Base-by-base conservation (phyloP, 2,797 vertebrate species). In the Thunnus albacares region DNA sequence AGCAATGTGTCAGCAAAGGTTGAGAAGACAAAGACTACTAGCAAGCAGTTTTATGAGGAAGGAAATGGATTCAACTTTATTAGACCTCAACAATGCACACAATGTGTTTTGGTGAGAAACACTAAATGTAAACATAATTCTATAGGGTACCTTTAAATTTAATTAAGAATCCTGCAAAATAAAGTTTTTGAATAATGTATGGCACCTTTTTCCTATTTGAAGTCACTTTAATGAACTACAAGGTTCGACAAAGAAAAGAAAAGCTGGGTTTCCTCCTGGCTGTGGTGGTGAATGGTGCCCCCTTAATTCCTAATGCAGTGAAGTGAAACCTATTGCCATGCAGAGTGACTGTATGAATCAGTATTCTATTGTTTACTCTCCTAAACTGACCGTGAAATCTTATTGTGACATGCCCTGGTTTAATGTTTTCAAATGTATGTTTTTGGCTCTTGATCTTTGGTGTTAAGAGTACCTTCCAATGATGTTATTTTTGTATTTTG, bases 291-390 rank as follows among this genome's bases (percentile, higher is more conserved):
- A 51, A 20, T 20, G 47, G 17, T 51, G 7, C 18, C 47, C 47
- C 47, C 47, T 18, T 17, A 18, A 49, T 49, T 49, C 18, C 47
- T 7, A 1, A 49, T 7, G 17, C 20, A 20, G 17, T 18, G 47
- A 49, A 20, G 47, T 49, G 47, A 49, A 20, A 20, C 47, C 17
- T 2, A 47, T 6, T 18, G 45, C 45, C 28, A 38, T n/a, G 9
- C 53, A 38, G 9, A 58, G 35, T 62, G 51, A 51, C 17, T 71
- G 28, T 33, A 63, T 59, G 24, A 59, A 64, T 64, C 59, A 62
- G 14, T 51, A 45, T 52, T 28, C 0, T 17, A 18, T 5, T n/a
- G 28, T 47, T 49, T 30, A 33, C n/a, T 13, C 43, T 24, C 22
- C 38, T 55, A 12, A 57, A 18, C 14, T 11, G 18, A 43, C 49